These are phyloP conservation scores for Deroplatys truncata DNA, from an alignment of 2,888 invertebrate species.

Conservation along the genomic window DNA sequence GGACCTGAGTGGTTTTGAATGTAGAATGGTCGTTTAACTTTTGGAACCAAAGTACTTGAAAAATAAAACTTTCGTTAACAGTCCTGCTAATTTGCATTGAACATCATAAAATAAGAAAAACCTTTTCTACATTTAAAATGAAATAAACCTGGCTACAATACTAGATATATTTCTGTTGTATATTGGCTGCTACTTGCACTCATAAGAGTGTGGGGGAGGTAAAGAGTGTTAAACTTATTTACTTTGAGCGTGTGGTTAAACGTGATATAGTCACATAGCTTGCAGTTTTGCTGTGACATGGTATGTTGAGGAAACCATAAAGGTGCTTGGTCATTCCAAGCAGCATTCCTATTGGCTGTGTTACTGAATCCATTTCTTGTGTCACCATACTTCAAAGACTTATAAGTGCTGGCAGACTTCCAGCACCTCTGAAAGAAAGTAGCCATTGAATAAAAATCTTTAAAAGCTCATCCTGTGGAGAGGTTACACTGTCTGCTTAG, in stretches of 20 bases:
- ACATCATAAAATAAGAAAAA: too few species aligned
- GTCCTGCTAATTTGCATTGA: too few species aligned
- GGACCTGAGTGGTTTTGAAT: too few species aligned
- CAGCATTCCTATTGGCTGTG: background rate
- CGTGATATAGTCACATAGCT: background rate
- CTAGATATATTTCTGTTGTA: too few species aligned
- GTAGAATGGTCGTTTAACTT: too few species aligned
- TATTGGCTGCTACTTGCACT: too few species aligned
- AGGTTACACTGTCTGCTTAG: background rate
- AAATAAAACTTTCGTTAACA: too few species aligned
- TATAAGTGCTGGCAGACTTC: background rate
- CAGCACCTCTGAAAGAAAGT: background rate
- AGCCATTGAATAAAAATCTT: background rate
- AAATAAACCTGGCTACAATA: too few species aligned
- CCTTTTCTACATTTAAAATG: too few species aligned
- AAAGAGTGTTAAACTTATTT: background rate
- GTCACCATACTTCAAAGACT: background rate
- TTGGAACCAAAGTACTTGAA: too few species aligned
- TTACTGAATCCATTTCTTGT: background rate
- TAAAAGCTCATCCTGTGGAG: background rate
- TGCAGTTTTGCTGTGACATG: background rate
- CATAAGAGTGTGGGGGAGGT: too few species aligned
- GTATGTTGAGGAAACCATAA: background rate
- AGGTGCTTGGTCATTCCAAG: background rate
- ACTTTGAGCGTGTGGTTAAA: background rate